These are phyloP conservation scores for Toxotes lorentzi DNA, from an alignment of 2,797 vertebrate genomes.

Conservation along the genomic window DNA sequence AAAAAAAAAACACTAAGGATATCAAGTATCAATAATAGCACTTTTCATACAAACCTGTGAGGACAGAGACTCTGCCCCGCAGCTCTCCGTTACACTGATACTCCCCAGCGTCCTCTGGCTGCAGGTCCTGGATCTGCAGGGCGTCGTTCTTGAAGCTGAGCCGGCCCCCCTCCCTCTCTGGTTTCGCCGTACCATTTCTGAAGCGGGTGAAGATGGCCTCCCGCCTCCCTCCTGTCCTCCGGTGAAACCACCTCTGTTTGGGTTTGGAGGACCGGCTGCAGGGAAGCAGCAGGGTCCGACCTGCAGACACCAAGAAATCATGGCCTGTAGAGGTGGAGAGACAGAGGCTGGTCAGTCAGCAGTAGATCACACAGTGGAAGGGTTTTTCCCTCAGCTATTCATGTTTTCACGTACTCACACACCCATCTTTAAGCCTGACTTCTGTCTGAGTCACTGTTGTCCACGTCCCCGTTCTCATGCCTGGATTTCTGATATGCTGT, in stretches of 20 bases:
- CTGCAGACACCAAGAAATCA: slow-evolving; percentile 43
- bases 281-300: slow-evolving; percentile 74
- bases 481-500: no score
- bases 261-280: slow-evolving; percentile 56
- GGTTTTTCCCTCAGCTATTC: background rate
- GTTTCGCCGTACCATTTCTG: slow-evolving; percentile 64
- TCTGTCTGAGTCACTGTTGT: background rate
- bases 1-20: no score
- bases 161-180: slow-evolving; percentile 56
- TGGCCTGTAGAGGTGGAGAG: slow-evolving; percentile 41
- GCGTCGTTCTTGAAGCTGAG: slow-evolving; percentile 50
- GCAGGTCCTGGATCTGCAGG: slow-evolving; percentile 72
- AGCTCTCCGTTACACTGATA: slow-evolving; percentile 68
- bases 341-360: background rate
- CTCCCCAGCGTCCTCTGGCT: slow-evolving; percentile 65
- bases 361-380: background rate
- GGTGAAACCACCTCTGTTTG: slow-evolving; percentile 66
- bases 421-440: no score
- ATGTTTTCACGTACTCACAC: background rate
- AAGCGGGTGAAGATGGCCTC: slow-evolving; percentile 68
- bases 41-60: slow-evolving; percentile 38
- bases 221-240: background rate
- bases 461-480: no score
- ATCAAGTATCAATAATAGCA: no score
- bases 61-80: slow-evolving; percentile 51